These are phyloP conservation scores for Lumbricus terrestris DNA, from an alignment of 2,888 invertebrate genomes.

Conservation along the genomic window DNA sequence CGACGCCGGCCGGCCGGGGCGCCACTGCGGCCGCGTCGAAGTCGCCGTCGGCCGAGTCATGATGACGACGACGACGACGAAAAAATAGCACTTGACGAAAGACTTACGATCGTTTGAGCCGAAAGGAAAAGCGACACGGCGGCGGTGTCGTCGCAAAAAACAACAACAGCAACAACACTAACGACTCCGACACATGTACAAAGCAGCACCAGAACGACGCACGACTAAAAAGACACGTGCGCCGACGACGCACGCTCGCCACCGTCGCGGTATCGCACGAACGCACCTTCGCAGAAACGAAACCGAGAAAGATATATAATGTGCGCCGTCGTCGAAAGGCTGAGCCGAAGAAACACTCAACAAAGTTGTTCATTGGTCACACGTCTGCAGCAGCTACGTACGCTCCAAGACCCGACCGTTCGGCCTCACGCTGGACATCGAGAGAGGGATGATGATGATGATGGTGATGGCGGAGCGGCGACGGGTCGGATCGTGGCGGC, in stretches of 20 bases:
- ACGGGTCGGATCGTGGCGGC: background rate
- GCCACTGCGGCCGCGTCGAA: too few species aligned
- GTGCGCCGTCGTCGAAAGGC: background rate
- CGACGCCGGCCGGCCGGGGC: too few species aligned
- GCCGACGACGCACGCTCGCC: background rate
- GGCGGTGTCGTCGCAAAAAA: too few species aligned
- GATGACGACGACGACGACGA: background rate
- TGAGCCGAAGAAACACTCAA: background rate
- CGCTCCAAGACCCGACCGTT: background rate
- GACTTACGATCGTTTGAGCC: conserved; percentile 8
- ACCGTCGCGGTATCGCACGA: background rate
- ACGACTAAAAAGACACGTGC: background rate
- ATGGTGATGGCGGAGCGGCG: background rate
- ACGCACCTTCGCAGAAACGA: conserved; percentile 8
- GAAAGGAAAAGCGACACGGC: background rate
- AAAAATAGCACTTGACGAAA: background rate
- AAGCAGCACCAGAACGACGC: background rate
- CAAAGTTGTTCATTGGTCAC: conserved; percentile 5
- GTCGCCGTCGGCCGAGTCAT: background rate
- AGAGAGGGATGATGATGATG: too few species aligned
- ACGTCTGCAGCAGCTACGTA: background rate
- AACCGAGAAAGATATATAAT: too few species aligned
- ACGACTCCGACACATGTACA: background rate
- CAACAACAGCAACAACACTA: background rate
- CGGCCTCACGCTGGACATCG: too few species aligned